Conservation (phyloP, 2,797 vertebrate species). For the Alectoris magna region DNA sequence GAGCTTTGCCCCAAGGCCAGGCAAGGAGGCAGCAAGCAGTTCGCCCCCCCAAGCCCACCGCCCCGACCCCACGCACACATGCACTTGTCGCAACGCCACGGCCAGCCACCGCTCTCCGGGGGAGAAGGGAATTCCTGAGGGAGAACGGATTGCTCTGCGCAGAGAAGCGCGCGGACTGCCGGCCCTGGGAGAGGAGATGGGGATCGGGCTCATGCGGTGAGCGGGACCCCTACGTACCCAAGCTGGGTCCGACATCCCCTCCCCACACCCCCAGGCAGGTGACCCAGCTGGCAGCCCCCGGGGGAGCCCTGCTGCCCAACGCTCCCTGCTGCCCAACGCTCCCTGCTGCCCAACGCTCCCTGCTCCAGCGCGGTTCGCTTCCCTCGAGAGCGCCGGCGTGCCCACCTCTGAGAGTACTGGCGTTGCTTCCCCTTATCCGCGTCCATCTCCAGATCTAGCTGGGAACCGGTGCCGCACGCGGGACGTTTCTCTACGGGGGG, state of each 20-base stretch:
- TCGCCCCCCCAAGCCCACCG: background rate
- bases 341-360: too few species aligned
- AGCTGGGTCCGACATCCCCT: background rate
- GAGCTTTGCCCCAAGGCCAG: background rate
- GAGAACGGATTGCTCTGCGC: background rate
- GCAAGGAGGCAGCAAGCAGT: background rate
- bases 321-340: too few species aligned
- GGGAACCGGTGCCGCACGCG: constrained; percentile 64
- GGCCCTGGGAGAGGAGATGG: background rate
- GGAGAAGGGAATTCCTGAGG: background rate
- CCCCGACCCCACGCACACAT: background rate
- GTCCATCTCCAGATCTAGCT: constrained; percentile 73
- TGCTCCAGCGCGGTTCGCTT: too few species aligned
- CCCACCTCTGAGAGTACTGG: constrained; percentile 72
- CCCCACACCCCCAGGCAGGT: background rate
- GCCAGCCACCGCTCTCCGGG: background rate
- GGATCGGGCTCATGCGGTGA: background rate
- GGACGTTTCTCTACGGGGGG: constrained; percentile 70
- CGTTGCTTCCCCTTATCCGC: constrained; percentile 70
- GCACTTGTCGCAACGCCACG: background rate
- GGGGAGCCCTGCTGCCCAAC: too few species aligned
- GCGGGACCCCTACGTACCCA: background rate
- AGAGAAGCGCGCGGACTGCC: background rate
- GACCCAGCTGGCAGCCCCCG: too few species aligned
- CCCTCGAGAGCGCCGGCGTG: background rate